Conservation (phyloP, 2,797 vertebrate species). For the Tapirus indicus region DNA sequence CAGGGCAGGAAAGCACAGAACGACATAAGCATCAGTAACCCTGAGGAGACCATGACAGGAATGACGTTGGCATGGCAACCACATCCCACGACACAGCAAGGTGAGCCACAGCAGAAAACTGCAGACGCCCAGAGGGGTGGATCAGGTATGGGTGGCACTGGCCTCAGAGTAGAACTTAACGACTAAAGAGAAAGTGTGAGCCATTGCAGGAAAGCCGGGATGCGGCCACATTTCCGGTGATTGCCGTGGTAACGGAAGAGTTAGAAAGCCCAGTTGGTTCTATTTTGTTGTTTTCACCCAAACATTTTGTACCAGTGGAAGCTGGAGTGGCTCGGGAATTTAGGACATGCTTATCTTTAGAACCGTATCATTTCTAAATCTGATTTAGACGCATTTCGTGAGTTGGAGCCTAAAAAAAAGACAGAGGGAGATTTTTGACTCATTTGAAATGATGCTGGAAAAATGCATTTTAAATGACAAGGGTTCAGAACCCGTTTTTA, state of each 20-base stretch:
- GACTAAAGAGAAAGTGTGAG: background rate
- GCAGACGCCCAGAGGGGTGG: fast-evolving
- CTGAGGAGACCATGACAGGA: background rate
- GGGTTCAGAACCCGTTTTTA: slow-evolving; percentile 62
- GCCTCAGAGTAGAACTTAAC: background rate
- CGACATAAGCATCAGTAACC: background rate
- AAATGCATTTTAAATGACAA: slow-evolving; percentile 79
- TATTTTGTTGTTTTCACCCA: background rate
- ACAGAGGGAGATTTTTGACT: slow-evolving; percentile 43
- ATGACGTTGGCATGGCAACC: background rate
- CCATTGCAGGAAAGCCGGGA: background rate
- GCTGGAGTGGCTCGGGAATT: background rate
- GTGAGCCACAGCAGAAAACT: background rate
- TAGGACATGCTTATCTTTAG: slow-evolving; percentile 24
- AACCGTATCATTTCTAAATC: slow-evolving; percentile 52
- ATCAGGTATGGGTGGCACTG: fast-evolving
- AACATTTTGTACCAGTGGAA: background rate
- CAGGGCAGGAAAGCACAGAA: background rate
- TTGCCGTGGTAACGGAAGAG: background rate
- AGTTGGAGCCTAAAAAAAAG: background rate
- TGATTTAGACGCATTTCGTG: slow-evolving; percentile 50
- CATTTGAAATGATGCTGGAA: slow-evolving; percentile 75
- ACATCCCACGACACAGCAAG: background rate
- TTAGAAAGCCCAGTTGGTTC: background rate
- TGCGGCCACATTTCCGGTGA: background rate